Percentiles rank a stretch among this genome's conserved stretches.
These are phyloP conservation scores for Acanthaster planci DNA, from an alignment of 35 echinoderm and acorn worm species.

Conservation along the genomic window DNA sequence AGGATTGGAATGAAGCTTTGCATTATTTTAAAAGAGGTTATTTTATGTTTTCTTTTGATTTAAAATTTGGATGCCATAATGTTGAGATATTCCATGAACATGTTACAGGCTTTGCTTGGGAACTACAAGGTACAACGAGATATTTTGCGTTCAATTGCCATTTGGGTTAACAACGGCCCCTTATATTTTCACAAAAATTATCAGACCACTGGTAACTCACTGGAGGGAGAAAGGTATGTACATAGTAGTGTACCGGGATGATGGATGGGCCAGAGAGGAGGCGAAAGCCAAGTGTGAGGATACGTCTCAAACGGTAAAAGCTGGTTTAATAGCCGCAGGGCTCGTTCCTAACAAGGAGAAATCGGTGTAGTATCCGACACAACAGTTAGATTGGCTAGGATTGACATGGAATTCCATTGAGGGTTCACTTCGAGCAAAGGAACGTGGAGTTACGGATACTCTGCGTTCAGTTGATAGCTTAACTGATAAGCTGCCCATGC, in stretches of 20 bases:
- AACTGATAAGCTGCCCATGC: background rate
- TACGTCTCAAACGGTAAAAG: constrained; percentile 35
- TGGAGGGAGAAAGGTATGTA: constrained; percentile 45
- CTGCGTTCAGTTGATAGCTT: constrained; percentile 2
- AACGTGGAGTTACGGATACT: no score
- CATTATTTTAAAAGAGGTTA: constrained; percentile 35
- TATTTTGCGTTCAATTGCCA: constrained; percentile 41
- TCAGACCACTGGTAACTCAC: constrained; percentile 34
- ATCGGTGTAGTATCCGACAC: constrained; percentile 32
- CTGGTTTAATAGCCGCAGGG: constrained; percentile 30
- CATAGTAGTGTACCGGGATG: constrained; percentile 56
- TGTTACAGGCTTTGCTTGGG: constrained; percentile 48
- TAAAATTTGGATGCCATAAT: constrained; percentile 49
- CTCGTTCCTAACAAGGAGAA: constrained; percentile 51
- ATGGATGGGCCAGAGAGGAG: no score
- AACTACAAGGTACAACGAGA: constrained; percentile 12
- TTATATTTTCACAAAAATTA: no score
- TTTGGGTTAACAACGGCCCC: constrained; percentile 51
- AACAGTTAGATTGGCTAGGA: constrained; percentile 30
- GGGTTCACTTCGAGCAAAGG: no score
- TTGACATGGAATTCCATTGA: constrained; percentile 35
- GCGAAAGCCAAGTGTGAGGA: background rate
- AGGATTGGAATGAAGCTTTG: constrained; percentile 44
- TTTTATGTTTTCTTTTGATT: constrained; percentile 55
- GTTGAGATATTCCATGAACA: no score